Conservation (phyloP, 1,140 invertebrate species). For the Onthophagus taurus region DNA sequence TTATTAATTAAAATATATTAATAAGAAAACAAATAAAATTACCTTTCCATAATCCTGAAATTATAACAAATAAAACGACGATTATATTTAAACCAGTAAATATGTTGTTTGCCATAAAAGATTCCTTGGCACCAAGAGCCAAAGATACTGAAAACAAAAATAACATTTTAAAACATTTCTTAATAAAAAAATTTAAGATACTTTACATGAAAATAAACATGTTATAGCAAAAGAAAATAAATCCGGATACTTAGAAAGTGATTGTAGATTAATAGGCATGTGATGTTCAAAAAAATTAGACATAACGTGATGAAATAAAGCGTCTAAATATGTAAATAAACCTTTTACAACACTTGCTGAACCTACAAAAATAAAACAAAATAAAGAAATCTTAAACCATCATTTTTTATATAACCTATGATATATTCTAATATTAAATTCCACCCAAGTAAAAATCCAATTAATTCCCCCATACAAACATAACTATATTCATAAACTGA, state of each 20-base stretch:
- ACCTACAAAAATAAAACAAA: constrained; percentile 36
- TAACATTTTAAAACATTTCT: background rate
- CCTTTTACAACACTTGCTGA: constrained; percentile 66
- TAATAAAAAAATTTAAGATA: constrained; percentile 8
- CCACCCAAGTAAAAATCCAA: constrained; percentile 75
- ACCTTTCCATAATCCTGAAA: constrained; percentile 59
- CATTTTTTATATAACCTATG: constrained; percentile 51
- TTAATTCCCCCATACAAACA: constrained; percentile 77
- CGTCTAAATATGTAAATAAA: constrained; percentile 63
- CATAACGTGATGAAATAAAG: constrained; percentile 53
- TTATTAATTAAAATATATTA: constrained; percentile 2
- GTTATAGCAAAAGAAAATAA: constrained; percentile 53
- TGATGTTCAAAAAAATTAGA: constrained; percentile 46
- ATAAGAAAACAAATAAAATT: constrained; percentile 22
- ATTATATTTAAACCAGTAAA: constrained; percentile 63
- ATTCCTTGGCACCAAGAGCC: constrained; percentile 66
- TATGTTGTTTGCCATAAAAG: constrained; percentile 62
- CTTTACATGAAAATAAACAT: constrained; percentile 46
- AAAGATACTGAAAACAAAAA: constrained; percentile 37
- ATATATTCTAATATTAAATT: constrained; percentile 86
- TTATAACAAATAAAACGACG: constrained; percentile 62
- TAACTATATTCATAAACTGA: constrained; percentile 87
- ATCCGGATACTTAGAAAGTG: constrained; percentile 57
- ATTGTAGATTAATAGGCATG: constrained; percentile 46
- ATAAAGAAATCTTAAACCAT: background rate